Base-by-base conservation (phyloP, 1,140 invertebrate species). In the Musca vetustissima region DNA sequence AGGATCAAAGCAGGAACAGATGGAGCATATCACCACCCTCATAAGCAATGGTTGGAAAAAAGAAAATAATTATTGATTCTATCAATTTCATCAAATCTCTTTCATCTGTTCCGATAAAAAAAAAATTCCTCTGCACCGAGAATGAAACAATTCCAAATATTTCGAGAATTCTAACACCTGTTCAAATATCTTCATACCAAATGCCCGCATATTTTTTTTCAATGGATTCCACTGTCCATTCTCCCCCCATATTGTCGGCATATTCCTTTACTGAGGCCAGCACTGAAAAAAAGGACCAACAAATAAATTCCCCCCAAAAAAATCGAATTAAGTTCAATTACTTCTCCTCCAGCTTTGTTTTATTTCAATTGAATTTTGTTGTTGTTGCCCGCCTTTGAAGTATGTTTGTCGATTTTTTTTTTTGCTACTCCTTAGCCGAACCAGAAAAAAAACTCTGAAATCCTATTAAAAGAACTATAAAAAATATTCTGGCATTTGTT, bases 321-420 rank as follows among this genome's bases (percentile, higher is more conserved):
- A 61, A 61, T 61, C 57, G 57, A 61, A 61, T 61, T 61, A 61
- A 43, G 57, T 61, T 61, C 57, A 61, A 61, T 61, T 61, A 61
- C 57, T 61, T 61, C 43, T 61, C 57, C 57, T 19, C 36, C 19
- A n/a, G n/a, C 8, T 61, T 61, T 28, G 24, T 61, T 61, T 61
- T 43, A 43, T 11, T 43, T 61, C 55, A 36, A 21, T 57, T 57
- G 14, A 1, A 57, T 22, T 2, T 57, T 57, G 36, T 15, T 22
- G 11, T 57, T 57, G 36, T 15, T 57, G 24, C 4, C 24, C 53
- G 28, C 2, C 53, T 57, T 28, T 28, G 25, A 28, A 57, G 36
- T 11, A 13, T 43, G 6, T n/a, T n/a, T n/a, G n/a, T n/a, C n/a
- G 36, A 14, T 32, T n/a, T 14, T 28, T 57, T 55, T 24, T 55